A percentile compares a stretch with the other conserved stretches of the same genome.
These are phyloP conservation scores for Plemyria rubiginata DNA, from an alignment of 2,888 invertebrate genomes.

Conservation along the genomic window DNA sequence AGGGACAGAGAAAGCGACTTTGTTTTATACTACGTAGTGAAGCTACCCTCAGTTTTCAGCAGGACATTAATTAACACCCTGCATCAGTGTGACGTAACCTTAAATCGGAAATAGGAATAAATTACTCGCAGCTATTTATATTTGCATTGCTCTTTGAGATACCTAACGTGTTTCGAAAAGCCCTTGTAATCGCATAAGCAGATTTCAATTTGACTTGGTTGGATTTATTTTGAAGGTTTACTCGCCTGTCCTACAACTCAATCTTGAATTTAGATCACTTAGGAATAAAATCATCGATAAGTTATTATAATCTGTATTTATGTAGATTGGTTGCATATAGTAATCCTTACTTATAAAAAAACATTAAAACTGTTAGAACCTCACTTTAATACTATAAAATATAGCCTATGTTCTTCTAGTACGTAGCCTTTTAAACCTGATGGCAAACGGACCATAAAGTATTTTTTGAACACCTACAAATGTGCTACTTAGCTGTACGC, in stretches of 20 bases:
- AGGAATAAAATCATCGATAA: no score
- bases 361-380: no score
- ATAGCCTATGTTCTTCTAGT: no score
- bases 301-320: no score
- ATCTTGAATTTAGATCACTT: no score
- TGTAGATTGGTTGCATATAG: no score
- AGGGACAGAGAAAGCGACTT: no score
- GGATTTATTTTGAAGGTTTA: neutral
- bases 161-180: slow-evolving; percentile 15
- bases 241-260: neutral
- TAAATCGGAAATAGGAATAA: slow-evolving; percentile 8
- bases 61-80: neutral
- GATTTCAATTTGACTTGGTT: slow-evolving; percentile 18
- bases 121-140: slow-evolving; percentile 19
- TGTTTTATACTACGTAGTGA: no score
- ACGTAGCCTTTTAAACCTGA: no score
- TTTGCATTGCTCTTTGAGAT: slow-evolving; percentile 12
- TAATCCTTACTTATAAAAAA: no score
- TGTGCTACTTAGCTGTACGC: slow-evolving; percentile 13
- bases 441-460: no score
- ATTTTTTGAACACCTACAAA: slow-evolving; percentile 1
- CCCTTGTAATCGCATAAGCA: slow-evolving; percentile 16
- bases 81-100: neutral
- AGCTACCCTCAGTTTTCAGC: neutral
- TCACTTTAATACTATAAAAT: no score